Percentiles rank a stretch among this genome's conserved stretches.
phyloP scores from a whole-genome alignment of 2,888 invertebrate genomes.

The Dicranocentrus wangi region DNA sequence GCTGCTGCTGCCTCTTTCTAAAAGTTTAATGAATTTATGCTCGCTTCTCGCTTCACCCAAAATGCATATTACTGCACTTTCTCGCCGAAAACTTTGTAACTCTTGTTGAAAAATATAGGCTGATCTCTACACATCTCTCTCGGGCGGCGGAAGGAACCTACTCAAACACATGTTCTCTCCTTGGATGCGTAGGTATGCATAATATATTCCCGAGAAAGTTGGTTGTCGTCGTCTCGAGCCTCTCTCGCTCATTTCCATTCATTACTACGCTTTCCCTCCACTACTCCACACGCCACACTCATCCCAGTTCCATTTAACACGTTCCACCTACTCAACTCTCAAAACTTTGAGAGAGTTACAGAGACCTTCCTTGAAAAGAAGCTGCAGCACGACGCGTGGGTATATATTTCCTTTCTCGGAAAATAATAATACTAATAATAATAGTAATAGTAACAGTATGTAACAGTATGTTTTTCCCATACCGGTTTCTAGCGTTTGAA shows the following conservation, averaged over 20 bases:
- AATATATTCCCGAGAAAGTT: background rate
- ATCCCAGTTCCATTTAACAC: background rate
- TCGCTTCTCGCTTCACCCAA: background rate
- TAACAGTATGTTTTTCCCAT: background rate
- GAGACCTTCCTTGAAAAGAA: background rate
- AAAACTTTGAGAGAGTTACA: background rate
- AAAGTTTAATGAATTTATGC: conserved; percentile 9
- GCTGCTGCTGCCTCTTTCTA: background rate
- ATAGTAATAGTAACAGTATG: background rate
- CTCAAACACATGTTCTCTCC: too few relatives aligned
- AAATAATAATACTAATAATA: background rate
- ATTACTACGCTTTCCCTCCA: background rate
- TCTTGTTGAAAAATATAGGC: too few relatives aligned
- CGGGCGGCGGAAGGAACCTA: too few relatives aligned
- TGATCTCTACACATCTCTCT: too few relatives aligned
- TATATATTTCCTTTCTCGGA: background rate
- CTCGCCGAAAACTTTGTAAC: too few relatives aligned
- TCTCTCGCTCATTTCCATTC: conserved; percentile 11
- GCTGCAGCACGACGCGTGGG: background rate
- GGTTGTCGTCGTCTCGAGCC: background rate
- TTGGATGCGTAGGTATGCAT: too few relatives aligned
- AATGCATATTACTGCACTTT: too few relatives aligned
- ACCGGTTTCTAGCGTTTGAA: background rate
- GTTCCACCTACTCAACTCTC: background rate
- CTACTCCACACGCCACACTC: background rate